Conservation (phyloP, 2,113 vertebrate genomes). For the Boulengeromyrus knoepffleri region DNA sequence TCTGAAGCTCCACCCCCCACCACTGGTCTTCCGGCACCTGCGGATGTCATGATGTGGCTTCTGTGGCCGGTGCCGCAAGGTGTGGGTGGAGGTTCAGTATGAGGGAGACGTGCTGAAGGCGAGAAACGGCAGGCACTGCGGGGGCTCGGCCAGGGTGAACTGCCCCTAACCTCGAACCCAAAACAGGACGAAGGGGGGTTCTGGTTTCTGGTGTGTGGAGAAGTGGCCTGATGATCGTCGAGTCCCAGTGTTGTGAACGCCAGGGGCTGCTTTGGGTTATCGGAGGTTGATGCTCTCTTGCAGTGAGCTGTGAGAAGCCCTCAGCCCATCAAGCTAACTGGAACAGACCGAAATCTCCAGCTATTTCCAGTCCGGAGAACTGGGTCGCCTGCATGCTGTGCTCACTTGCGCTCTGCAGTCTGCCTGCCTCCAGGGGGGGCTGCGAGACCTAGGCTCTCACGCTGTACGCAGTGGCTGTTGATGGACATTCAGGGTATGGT, state of each 20-base stretch:
- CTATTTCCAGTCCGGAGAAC: constrained; percentile 38
- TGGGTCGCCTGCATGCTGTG: constrained; percentile 29
- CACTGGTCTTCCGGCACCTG: neutral
- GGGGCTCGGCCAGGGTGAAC: neutral
- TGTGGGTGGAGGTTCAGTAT: neutral
- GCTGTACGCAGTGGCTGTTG: neutral
- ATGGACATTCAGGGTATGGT: neutral
- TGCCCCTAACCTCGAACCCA: neutral
- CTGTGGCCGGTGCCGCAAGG: neutral
- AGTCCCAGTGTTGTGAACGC: neutral
- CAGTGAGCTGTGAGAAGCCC: neutral
- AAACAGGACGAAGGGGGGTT: neutral
- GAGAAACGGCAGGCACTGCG: neutral
- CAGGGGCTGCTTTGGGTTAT: neutral
- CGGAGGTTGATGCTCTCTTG: neutral
- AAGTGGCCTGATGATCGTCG: neutral
- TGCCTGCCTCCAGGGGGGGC: neutral
- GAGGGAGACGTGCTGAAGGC: neutral
- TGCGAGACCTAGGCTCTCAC: neutral
- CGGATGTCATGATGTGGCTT: neutral
- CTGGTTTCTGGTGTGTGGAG: neutral
- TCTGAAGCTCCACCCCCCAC: neutral
- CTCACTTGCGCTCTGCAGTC: constrained; percentile 25
- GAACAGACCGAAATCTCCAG: constrained; percentile 27
- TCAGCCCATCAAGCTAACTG: constrained; percentile 14